Evolutionary conservation across 2,113 vertebrate genomes (phyloP).

Genomic region (Malurus elegans): DNA sequence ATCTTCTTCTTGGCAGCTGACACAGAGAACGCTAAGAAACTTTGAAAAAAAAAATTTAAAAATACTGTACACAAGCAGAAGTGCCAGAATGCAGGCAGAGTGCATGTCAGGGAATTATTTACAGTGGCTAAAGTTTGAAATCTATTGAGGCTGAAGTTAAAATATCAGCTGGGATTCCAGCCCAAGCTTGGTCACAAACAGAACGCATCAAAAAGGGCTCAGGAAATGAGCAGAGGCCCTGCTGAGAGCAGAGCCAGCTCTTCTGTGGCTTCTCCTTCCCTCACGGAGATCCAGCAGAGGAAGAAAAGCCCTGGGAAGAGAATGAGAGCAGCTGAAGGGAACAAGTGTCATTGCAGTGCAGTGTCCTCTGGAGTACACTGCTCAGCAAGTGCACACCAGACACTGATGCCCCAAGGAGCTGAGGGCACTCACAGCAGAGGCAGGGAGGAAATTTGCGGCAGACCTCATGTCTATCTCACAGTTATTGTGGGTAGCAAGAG

Average conservation of each 20-base stretch:
- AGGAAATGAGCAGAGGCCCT: constrained; percentile 59
- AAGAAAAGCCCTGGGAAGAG: neutral
- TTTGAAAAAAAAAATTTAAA: neutral
- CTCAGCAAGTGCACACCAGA: neutral
- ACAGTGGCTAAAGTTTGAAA: constrained; percentile 50
- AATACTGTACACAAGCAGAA: neutral
- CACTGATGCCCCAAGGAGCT: neutral
- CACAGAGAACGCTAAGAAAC: neutral
- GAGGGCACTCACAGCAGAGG: neutral
- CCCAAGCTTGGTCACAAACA: constrained; percentile 49
- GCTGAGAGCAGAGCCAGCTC: constrained; percentile 40
- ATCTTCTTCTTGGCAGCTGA: neutral
- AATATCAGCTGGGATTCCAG: constrained; percentile 59
- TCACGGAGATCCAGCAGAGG: neutral
- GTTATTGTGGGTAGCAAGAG: neutral
- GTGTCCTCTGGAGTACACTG: neutral
- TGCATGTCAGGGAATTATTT: constrained; percentile 43
- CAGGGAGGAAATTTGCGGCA: neutral
- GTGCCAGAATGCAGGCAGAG: constrained; percentile 15
- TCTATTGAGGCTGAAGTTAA: constrained; percentile 58
- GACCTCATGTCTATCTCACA: accelerated
- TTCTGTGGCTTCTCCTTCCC: neutral
- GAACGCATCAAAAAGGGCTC: constrained; percentile 32
- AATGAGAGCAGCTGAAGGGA: neutral
- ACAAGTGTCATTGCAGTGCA: neutral